phyloP scores from a whole-genome alignment of 2,888 invertebrate species.

The Frankliniella intonsa region DNA sequence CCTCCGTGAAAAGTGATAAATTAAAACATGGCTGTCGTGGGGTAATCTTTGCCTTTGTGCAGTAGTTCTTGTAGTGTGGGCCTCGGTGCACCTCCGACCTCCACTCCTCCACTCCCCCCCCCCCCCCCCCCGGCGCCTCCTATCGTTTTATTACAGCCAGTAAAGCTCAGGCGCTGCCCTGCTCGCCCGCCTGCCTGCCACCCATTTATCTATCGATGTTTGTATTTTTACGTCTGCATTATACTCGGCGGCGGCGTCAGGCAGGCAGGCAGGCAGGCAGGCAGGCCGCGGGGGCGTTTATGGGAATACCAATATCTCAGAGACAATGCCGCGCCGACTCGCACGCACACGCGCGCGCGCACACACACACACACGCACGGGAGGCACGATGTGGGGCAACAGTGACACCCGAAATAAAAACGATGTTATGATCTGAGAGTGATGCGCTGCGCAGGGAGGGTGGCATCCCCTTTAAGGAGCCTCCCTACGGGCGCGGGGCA shows the following conservation, averaged over 20 bases:
- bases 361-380: no score
- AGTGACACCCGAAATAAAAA: no score
- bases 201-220: conserved; percentile 18
- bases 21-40: no score
- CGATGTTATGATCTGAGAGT: no score
- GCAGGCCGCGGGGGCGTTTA: neutral
- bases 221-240: conserved; percentile 20
- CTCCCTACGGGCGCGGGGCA: no score
- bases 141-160: conserved; percentile 6
- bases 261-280: neutral
- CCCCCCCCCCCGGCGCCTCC: neutral
- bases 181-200: neutral
- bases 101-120: neutral
- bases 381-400: no score
- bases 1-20: no score
- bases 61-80: no score
- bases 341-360: neutral
- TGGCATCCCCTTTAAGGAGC: neutral
- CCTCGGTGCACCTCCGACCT: neutral
- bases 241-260: neutral
- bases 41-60: no score
- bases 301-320: no score
- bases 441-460: neutral
- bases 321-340: no score
- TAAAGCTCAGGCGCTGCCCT: neutral